Evolutionary conservation across 1,140 invertebrate genomes (phyloP).

Genomic region (Oppia nitens): DNA sequence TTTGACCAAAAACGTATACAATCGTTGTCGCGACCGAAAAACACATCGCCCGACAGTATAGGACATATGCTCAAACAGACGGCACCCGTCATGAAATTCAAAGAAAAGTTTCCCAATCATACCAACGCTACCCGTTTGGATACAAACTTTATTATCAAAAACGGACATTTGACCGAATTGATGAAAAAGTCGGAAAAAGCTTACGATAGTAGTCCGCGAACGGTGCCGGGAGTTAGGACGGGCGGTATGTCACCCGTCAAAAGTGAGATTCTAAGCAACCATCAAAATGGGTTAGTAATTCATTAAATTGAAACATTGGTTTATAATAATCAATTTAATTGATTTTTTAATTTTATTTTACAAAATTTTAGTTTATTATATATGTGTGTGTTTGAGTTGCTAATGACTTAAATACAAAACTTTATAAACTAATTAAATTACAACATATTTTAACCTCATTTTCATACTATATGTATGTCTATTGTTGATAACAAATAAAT

Average conservation of each 20-base stretch:
- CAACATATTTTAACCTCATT: too few relatives aligned
- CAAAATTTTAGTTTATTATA: too few relatives aligned
- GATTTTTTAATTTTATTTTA: too few relatives aligned
- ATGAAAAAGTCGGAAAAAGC: not conserved
- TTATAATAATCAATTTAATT: too few relatives aligned
- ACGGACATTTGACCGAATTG: not conserved
- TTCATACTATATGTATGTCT: too few relatives aligned
- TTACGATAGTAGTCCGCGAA: slow-evolving; percentile 12
- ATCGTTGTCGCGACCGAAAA: not conserved
- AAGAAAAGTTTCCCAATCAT: slow-evolving; percentile 22
- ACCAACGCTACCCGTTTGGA: not conserved
- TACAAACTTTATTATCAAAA: slow-evolving; percentile 3
- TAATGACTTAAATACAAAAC: too few relatives aligned
- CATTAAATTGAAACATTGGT: too few relatives aligned
- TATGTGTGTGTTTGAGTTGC: too few relatives aligned
- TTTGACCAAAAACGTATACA: not conserved
- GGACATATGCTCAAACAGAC: not conserved
- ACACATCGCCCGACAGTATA: not conserved
- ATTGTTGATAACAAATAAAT: too few relatives aligned
- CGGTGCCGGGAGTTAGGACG: slow-evolving; percentile 16
- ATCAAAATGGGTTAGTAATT: not conserved
- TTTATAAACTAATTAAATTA: too few relatives aligned
- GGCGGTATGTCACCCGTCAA: slow-evolving; percentile 15
- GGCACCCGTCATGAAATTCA: slow-evolving; percentile 21
- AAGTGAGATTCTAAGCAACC: not conserved